A percentile compares a stretch with the other conserved stretches of the same genome.
Conservation (phyloP, 2,113 vertebrate genomes). For the Laticauda colubrina region DNA sequence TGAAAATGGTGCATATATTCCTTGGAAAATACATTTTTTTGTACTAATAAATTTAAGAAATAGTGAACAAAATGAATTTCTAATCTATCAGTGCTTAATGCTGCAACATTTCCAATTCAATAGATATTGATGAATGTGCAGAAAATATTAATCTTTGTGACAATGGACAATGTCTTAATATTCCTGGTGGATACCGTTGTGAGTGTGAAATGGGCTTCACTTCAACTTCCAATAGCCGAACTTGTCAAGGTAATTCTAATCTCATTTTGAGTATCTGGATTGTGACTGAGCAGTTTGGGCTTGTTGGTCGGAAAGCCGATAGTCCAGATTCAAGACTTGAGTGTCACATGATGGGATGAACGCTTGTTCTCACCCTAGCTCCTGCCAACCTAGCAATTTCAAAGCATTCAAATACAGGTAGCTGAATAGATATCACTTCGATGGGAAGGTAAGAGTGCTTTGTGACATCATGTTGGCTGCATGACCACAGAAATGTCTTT, state of each 20-base stretch:
- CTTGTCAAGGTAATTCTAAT: conserved; percentile 78
- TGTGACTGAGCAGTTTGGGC: not conserved
- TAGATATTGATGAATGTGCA: conserved; percentile 84
- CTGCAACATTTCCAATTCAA: conserved; percentile 13
- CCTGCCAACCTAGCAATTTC: not conserved
- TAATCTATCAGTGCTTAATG: not conserved
- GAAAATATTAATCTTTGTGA: conserved; percentile 78
- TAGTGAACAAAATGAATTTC: conserved; percentile 3
- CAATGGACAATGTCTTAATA: conserved; percentile 81
- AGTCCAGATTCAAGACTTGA: not conserved
- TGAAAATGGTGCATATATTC: not conserved
- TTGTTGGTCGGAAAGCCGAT: not conserved
- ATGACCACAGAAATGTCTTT: not conserved
- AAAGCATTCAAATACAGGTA: not conserved
- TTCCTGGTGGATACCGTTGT: conserved; percentile 76
- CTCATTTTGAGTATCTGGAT: conserved; percentile 29
- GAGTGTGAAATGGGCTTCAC: conserved; percentile 86
- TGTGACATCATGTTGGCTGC: not conserved
- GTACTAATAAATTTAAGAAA: not conserved
- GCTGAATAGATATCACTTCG: not conserved
- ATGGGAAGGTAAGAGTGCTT: no score
- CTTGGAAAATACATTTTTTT: not conserved
- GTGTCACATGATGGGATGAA: not conserved
- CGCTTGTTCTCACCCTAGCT: not conserved
- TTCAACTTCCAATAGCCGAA: conserved; percentile 69